Evolutionary conservation across 2,888 invertebrate species (phyloP), one percentile per base, ranked within the genome.

Genomic region (Amblyjoppa fuscipennis): DNA sequence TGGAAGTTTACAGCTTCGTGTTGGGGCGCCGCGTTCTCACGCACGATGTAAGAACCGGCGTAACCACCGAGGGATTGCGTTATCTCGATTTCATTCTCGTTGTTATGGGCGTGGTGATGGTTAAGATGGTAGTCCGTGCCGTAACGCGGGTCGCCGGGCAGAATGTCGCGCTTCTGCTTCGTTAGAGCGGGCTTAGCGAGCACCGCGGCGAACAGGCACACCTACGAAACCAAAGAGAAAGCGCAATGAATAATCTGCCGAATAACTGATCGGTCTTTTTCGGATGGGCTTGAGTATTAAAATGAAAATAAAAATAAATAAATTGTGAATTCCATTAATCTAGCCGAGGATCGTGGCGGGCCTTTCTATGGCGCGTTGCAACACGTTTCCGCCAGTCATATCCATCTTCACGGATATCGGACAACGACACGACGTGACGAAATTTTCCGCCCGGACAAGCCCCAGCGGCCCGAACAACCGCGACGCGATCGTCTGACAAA

Each of bases 141-240:
- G 80, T 92, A 94, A 28, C 94, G 92, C 41, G 92, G 81, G 76
- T 94, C 94, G 3, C 93, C 93, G 0, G 93, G 93, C n/a, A 93
- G 84, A 73, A 93, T 90, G 5, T 90, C 91, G 64, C 92, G 90
- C 84, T 89, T 92, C 25, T 83, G 77, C 77, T 90, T 93, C 38
- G 69, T 78, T 4, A 74, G 69, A 3, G 79, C 64, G 20, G 92
- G 90, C 66, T 90, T 89, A 59, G 91, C 91, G 45, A 91, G 71
- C 38, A 88, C 89, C 53, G 90, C 84, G 53, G 89, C 93, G 73
- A 92, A 86, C 77, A 93, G 84, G 88, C 92, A 92, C 25, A 89
- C 89, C 94, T 94, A 88, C 3, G 45, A 0, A 89, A 89, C 11
- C 85, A 79, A 75, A 87, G 73, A 45, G 59, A 38, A 81, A 66